Base-by-base conservation (phyloP, 2,797 vertebrate species). In the Lepidocolaptes lacrymiger region DNA sequence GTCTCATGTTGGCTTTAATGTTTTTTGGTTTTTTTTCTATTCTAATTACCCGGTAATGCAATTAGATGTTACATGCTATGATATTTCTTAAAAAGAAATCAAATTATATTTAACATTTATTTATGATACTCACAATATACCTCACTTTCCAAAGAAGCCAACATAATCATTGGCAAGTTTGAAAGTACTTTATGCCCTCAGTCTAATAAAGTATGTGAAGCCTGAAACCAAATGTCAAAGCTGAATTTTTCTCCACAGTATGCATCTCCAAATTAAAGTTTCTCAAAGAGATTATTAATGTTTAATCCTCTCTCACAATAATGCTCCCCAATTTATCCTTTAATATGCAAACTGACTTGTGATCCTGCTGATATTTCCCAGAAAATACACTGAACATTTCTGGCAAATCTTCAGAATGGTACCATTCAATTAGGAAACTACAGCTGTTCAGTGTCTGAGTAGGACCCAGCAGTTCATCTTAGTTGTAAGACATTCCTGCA, bases 1-100 rank as follows among this genome's bases (percentile, higher is more conserved):
- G 15, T 59, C 69, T 87, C 67, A 80, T 36, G 26, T 23, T 24
- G 12, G 34, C n/a, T 95, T 81, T 66, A 51, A 73, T 61, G 17
- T 19, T 43, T 90, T 12, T 63, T 61, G 17, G 8, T 43, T 90
- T 12, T 63, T 91, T 91, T 95, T 68, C 22, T 73, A 24, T 54
- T 90, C 22, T 93, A 71, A 92, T 89, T 89, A 73, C 7, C 9
- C 5, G 2, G 19, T 55, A 87, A 83, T 58, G 34, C 46, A 94
- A 88, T 64, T 90, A 82, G 48, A 89, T 81, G 26, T 80, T 78
- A 86, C 21, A 8, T 71, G 64, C 27, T 32, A 78, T 68, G 73
- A 73, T 41, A 94, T 96, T 96, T 95, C 54, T 91, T 93, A 77
- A 85, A 85, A 92, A 89, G 3, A 85, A 95, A 92, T 89, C 17